Conservation (phyloP, 1,140 invertebrate species). For the Lepidurus arcticus region DNA sequence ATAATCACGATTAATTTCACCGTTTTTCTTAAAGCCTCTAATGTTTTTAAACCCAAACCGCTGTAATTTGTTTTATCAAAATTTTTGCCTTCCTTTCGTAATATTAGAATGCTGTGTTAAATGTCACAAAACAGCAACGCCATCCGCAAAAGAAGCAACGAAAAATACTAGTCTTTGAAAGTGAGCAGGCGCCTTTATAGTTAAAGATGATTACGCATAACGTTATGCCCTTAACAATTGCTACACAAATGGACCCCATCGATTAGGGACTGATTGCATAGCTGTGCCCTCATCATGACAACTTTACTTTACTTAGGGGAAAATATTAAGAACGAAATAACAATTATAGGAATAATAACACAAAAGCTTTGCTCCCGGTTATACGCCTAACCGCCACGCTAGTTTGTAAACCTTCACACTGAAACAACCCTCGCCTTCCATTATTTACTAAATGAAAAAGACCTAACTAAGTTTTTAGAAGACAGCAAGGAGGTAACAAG, state of each 20-base stretch:
- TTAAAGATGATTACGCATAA: not conserved
- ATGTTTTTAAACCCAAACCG: not conserved
- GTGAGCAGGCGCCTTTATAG: not conserved
- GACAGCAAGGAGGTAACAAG: not conserved
- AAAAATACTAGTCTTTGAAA: not conserved
- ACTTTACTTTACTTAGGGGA: not conserved
- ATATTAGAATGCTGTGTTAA: not conserved
- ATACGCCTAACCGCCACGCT: constrained; percentile 3
- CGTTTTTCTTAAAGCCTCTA: not conserved
- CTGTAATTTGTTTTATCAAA: not conserved
- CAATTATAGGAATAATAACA: constrained; percentile 15
- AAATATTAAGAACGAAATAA: constrained; percentile 11
- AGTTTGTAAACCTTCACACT: constrained; percentile 12
- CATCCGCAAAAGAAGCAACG: not conserved
- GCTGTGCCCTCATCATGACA: not conserved
- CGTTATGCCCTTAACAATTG: not conserved
- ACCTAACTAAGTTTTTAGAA: constrained; percentile 3
- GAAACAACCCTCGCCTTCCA: not conserved
- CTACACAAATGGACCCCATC: not conserved
- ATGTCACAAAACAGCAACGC: not conserved
- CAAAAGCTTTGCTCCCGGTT: constrained; percentile 1
- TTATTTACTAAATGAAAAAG: constrained; percentile 16
- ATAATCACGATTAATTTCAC: not conserved
- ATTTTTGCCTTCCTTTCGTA: not conserved
- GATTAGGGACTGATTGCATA: not conserved